Conservation (phyloP, 2,113 vertebrate genomes). For the Albula glossodonta region DNA sequence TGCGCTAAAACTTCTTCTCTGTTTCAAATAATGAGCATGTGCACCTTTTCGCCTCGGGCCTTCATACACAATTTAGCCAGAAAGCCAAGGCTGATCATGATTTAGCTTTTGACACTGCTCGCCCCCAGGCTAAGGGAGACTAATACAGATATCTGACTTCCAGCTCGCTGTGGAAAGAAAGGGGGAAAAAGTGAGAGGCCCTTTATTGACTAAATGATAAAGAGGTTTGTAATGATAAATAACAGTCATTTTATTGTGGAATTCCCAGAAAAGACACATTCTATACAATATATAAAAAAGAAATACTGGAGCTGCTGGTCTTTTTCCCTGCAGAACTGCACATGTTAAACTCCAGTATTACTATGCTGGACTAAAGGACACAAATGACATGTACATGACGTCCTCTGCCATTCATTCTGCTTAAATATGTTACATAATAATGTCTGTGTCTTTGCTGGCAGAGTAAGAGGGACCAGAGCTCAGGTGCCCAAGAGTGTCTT, state of each 20-base stretch:
- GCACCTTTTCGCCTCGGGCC: constrained; percentile 96
- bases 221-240: constrained; percentile 99
- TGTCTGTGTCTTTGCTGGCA: constrained; percentile 65
- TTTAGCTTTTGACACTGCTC: constrained; percentile 99
- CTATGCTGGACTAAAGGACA: constrained; percentile 77
- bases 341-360: constrained; percentile 90
- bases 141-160: constrained; percentile 99
- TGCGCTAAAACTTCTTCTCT: constrained; percentile 74
- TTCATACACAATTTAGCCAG: constrained; percentile 99
- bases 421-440: constrained; percentile 71
- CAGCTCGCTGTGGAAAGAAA: constrained; percentile 88
- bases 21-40: constrained; percentile 99
- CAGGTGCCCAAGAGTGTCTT: constrained; percentile 63
- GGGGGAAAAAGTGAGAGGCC: constrained; percentile 87
- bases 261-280: constrained; percentile 99
- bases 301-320: constrained; percentile 80
- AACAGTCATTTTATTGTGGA: constrained; percentile 99
- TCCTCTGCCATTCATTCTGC: constrained; percentile 81
- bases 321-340: constrained; percentile 78
- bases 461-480: constrained; percentile 68
- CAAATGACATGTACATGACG: constrained; percentile 84
- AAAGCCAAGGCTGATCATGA: constrained; percentile 99
- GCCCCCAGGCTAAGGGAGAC: constrained; percentile 92
- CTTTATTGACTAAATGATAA: constrained; percentile 99
- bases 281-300: constrained; percentile 85